Evolutionary conservation across 2,888 invertebrate genomes (phyloP), one percentile per base, ranked within the genome.

Genomic region (Amblyjoppa proteus): DNA sequence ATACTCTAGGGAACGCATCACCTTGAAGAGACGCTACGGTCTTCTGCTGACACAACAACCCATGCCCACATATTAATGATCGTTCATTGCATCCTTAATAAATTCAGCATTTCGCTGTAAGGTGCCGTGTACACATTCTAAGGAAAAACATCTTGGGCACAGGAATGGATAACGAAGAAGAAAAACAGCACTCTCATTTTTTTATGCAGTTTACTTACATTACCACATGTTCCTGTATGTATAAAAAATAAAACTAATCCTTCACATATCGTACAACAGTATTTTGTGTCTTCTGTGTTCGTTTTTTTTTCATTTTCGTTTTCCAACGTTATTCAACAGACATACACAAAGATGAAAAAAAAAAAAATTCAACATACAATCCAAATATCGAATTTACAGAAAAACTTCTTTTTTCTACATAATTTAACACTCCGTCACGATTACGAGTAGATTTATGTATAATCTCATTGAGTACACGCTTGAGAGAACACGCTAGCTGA

Each of bases 1-100:
- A 94, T 98, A 97, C 94, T 99, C 98, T 1, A 96, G 97, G 87
- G 97, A 99, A 90, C 95, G 99, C 90, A 96, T 99, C 87, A 97
- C 96, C 11, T 96, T 98, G 86, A 99, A 99, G 95, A 97, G 97
- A 93, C 95, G 99, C 91, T 99, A 98, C 94, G 97, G 97, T 31
- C 95, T 99, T 25, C 95, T 99, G 31, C 95, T 97, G 9, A 98
- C 98, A 13, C 98, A 99, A 92, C 96, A 97, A 91, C 97, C 98
- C 9, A 95, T 96, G 91, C 96, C 96, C 58, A 95, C 96, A 70
- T 96, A 96, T 93, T 97, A 94, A 95, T n/a, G 70, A 25, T 28
- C 7, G 31, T 73, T 49, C 5, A 51, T 1, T 11, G 31, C 4
- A 66, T 6, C 41, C 25, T n/a, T 9, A 6, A 3, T 13, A 28